Conservation (phyloP, 35 echinoderm and acorn worm species). For the Ophiothrix spiculata region DNA sequence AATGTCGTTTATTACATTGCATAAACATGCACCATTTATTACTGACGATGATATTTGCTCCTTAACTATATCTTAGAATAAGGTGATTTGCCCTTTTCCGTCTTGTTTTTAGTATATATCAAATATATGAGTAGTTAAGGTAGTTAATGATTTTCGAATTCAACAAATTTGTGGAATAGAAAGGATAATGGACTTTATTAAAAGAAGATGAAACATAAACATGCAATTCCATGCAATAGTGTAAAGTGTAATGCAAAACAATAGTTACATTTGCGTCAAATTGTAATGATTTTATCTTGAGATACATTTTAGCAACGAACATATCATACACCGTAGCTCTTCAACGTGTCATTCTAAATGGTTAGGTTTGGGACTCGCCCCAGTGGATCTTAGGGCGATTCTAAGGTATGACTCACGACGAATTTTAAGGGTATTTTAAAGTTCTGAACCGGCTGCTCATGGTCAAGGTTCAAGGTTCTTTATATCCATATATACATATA, state of each 20-base stretch:
- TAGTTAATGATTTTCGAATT: background rate
- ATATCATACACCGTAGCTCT: background rate
- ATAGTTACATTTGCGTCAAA: background rate
- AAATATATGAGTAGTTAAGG: no score
- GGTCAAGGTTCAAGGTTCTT: no score
- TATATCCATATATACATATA: no score
- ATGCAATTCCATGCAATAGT: no score
- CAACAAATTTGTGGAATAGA: background rate
- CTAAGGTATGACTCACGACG: background rate
- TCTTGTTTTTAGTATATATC: no score
- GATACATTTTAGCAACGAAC: background rate
- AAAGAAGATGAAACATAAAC: background rate
- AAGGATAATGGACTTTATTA: background rate
- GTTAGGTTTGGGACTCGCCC: background rate
- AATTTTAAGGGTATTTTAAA: background rate
- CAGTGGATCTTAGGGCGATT: slow-evolving; percentile 9
- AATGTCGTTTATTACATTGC: background rate
- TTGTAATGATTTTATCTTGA: background rate
- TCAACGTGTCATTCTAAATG: background rate
- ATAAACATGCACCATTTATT: background rate
- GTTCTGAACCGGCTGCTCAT: background rate
- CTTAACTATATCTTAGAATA: background rate
- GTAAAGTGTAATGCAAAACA: background rate
- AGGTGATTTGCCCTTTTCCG: background rate
- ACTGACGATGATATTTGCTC: background rate